Base-by-base conservation (phyloP, 2,113 vertebrate species). In the Onychostruthus taczanowskii region DNA sequence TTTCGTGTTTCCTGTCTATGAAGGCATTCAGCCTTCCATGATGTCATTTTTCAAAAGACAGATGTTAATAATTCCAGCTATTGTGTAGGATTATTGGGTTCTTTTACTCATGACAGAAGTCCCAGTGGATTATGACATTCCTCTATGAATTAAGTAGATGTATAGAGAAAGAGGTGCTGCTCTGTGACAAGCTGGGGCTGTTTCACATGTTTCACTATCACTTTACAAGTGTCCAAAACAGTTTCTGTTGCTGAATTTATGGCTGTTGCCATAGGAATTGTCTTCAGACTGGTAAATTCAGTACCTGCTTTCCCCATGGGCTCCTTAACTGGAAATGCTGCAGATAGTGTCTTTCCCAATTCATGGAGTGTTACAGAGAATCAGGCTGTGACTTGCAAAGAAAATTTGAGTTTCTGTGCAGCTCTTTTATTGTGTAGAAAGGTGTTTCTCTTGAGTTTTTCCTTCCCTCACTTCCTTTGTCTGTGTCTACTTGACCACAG, bases 131-230 rank as follows among this genome's bases (percentile, higher is more conserved):
- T 64, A 10, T 41, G 37, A 10, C 16, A 44, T 30, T 89, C 30
- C 37, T 67, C 41, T 50, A 18, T 55, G 55, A 73, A 70, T 53
- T 50, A 55, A 64, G 33, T 49, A 33, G 61, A n/a, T 46, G 33
- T 58, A n/a, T 8, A 35, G 63, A 7, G 2, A 19, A 64, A 44
- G 44, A 62, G 27, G 10, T 74, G 6, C 74, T 82, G 81, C 41
- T 73, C 49, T 7, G 39, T 33, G 70, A 5, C 37, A 39, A 74
- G 55, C 46, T 59, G 64, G 52, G 56, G 5, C 61, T 61, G 61
- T 28, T 5, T 52, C 33, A 16, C 0, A 0, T 30, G 3, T 63
- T 86, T 70, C 23, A 27, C 20, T 31, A 27, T 75, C 22, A 2
- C 22, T 55, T 61, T 22, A 20, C 18, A 30, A 46, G 21, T 19